These are phyloP conservation scores for Columba livia DNA, from an alignment of 2,113 vertebrate genomes.

Conservation along the genomic window DNA sequence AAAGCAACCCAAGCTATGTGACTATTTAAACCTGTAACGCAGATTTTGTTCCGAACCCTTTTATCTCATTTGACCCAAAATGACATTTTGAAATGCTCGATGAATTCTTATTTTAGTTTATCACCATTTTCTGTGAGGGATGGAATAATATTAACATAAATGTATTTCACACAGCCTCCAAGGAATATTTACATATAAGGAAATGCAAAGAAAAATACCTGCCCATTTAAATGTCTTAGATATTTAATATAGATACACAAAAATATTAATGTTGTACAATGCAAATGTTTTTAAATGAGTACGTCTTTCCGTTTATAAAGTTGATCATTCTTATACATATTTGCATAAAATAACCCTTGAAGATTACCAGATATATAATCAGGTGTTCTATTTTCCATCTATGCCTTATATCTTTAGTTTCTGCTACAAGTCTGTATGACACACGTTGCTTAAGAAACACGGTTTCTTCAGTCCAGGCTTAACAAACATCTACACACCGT, in stretches of 20 bases:
- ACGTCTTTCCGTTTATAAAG: background rate
- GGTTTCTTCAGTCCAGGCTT: background rate
- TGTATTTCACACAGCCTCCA: background rate
- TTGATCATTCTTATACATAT: background rate
- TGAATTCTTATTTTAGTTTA: background rate
- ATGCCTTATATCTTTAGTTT: background rate
- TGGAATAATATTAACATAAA: background rate
- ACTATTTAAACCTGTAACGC: rapidly evolving
- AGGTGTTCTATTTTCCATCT: background rate
- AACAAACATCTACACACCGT: background rate
- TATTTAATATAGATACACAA: background rate
- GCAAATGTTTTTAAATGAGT: background rate
- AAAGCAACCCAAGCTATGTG: rapidly evolving
- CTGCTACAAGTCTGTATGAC: background rate
- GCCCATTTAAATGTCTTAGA: background rate
- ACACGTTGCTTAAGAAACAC: background rate
- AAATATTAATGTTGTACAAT: background rate
- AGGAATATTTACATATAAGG: background rate
- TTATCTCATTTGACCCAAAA: background rate
- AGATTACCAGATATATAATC: background rate
- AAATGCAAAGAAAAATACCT: background rate
- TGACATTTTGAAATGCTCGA: background rate
- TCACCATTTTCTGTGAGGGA: background rate
- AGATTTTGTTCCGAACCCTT: background rate
- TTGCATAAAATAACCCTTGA: background rate